Evolutionary conservation across 2,113 vertebrate species (phyloP).

Genomic region (Psittacara wagleri): DNA sequence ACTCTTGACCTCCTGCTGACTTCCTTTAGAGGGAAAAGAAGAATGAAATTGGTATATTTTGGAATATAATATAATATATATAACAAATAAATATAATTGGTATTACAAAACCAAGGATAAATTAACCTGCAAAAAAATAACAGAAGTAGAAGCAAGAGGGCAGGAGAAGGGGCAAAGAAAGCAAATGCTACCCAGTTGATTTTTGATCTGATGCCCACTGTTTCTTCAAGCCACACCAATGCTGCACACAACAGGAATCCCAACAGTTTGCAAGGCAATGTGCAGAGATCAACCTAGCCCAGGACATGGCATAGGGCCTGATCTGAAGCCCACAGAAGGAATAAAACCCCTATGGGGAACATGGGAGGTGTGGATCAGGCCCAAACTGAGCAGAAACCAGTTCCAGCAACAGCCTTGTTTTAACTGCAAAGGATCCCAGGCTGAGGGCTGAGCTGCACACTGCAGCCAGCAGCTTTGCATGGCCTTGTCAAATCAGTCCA

Average conservation of each 20-base stretch:
- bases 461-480: not conserved
- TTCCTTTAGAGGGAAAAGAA: not conserved
- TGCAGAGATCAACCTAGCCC: not conserved
- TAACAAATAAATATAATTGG: not conserved
- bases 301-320: not conserved
- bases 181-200: not conserved
- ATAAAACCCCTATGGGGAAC: not conserved
- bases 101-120: not conserved
- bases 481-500: not conserved
- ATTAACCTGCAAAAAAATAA: not conserved
- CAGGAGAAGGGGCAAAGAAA: not conserved
- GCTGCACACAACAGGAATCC: not conserved
- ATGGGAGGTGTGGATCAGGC: accelerated
- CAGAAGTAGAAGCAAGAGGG: not conserved
- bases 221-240: not conserved
- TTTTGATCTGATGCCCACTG: not conserved
- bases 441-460: not conserved
- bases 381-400: not conserved
- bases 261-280: not conserved
- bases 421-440: too few relatives aligned
- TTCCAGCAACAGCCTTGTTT: not conserved
- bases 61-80: not conserved
- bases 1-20: not conserved
- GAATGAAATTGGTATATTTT: not conserved
- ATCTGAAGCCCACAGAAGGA: not conserved